phyloP scores from a whole-genome alignment of 2,888 invertebrate genomes.

The Pheosia gnoma region DNA sequence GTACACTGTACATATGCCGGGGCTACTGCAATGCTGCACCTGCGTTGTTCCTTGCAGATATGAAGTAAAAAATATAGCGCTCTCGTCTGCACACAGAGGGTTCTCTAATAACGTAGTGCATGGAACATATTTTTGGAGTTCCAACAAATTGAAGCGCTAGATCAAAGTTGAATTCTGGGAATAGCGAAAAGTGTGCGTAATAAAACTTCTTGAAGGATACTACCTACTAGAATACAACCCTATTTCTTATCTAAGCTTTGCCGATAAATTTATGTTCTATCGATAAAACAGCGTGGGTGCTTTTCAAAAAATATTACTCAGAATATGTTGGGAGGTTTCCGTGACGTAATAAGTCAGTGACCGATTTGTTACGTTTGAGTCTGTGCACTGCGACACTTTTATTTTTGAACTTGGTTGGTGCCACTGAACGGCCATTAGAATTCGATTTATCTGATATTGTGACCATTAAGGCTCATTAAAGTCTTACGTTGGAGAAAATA shows the following conservation, averaged over 20 bases:
- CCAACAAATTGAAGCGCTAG: background rate
- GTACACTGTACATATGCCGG: slow-evolving; percentile 12
- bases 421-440: background rate
- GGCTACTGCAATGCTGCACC: slow-evolving; percentile 42
- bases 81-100: background rate
- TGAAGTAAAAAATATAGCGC: slow-evolving; percentile 25
- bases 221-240: too few species aligned
- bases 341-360: slow-evolving; percentile 2
- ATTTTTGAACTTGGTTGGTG: background rate
- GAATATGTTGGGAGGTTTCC: background rate
- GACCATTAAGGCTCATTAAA: background rate
- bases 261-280: background rate
- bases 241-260: background rate
- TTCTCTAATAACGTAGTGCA: background rate
- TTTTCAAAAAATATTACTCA: background rate
- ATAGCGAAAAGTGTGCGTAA: too few species aligned
- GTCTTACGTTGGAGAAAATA: background rate
- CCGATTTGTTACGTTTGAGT: slow-evolving; percentile 4
- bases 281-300: background rate
- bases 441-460: background rate
- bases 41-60: slow-evolving; percentile 41
- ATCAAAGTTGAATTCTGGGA: too few species aligned
- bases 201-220: too few species aligned
- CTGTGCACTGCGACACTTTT: background rate
- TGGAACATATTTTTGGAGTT: background rate